Percentiles rank a stretch among this genome's conserved stretches.
These are phyloP conservation scores for Limanda limanda DNA, from an alignment of 2,113 vertebrate genomes.

Conservation along the genomic window DNA sequence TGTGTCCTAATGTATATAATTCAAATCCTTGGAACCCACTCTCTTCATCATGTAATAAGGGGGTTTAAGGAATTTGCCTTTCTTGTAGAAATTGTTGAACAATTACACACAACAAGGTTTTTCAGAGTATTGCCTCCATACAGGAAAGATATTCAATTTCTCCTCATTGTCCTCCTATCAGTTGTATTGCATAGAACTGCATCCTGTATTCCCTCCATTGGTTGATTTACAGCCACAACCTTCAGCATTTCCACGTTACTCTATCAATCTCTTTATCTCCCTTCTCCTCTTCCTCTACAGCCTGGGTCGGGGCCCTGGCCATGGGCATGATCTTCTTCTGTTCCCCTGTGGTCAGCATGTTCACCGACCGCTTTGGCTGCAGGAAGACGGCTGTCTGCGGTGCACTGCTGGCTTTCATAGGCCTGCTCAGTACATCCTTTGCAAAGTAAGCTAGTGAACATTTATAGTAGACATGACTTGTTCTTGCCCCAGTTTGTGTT, in stretches of 20 bases:
- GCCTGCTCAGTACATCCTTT: slow-evolving; percentile 94
- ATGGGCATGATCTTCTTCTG: slow-evolving; percentile 99
- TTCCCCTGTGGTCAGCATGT: slow-evolving; percentile 98
- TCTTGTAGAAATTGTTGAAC: not conserved
- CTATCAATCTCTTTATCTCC: slow-evolving; percentile 16
- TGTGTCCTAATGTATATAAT: no score
- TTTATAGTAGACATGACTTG: slow-evolving; percentile 3
- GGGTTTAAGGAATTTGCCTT: not conserved
- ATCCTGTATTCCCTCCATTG: not conserved
- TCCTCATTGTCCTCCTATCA: not conserved
- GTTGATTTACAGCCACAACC: slow-evolving; percentile 9
- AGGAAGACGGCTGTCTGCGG: slow-evolving; percentile 92
- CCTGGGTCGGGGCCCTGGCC: slow-evolving; percentile 95
- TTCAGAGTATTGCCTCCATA: not conserved
- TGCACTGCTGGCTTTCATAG: slow-evolving; percentile 91
- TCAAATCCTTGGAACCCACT: not conserved
- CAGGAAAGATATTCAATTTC: not conserved
- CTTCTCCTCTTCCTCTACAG: slow-evolving; percentile 77
- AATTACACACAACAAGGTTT: not conserved
- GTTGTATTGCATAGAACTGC: not conserved
- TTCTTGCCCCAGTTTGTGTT: not conserved
- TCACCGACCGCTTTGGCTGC: slow-evolving; percentile 96
- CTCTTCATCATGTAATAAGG: no score
- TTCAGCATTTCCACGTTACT: slow-evolving; percentile 3
- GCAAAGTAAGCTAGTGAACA: slow-evolving; percentile 88